phyloP scores from a whole-genome alignment of 2,113 vertebrate species.

The Macquaria ambigua region DNA sequence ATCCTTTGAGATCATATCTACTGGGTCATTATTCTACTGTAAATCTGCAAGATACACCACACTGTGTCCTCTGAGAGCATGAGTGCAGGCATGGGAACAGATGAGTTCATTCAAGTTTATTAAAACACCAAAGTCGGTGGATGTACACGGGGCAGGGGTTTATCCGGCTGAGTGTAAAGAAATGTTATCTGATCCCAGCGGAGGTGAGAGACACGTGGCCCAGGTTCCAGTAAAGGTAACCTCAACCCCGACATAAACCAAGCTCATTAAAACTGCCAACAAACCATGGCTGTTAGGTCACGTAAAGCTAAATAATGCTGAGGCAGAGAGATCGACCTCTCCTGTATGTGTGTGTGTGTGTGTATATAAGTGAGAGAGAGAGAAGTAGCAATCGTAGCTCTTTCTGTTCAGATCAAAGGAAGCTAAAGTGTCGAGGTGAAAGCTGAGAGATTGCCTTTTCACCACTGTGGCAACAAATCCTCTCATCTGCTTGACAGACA shows the following conservation, averaged over 20 bases:
- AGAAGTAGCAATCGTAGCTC: conserved; percentile 42
- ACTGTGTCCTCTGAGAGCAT: conserved; percentile 32
- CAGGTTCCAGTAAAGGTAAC: conserved; percentile 72
- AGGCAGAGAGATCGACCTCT: conserved; percentile 55
- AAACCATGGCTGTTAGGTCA: conserved; percentile 81
- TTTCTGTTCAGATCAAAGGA: conserved; percentile 56
- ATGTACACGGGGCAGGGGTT: not conserved
- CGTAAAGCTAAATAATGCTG: conserved; percentile 76
- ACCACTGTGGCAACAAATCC: conserved; percentile 63
- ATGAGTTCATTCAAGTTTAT: conserved; percentile 25
- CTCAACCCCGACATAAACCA: conserved; percentile 68
- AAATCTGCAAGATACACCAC: conserved; percentile 1
- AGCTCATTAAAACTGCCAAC: conserved; percentile 85
- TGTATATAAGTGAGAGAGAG: not conserved
- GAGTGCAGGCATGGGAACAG: conserved; percentile 38
- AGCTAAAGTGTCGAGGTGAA: conserved; percentile 60
- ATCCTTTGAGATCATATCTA: conserved; percentile 48
- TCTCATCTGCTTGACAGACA: conserved; percentile 68
- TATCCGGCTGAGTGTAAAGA: conserved; percentile 29
- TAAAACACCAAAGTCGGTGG: conserved; percentile 20
- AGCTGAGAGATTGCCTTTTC: conserved; percentile 67
- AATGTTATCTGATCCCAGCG: conserved; percentile 70
- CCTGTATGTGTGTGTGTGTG: conserved; percentile 24
- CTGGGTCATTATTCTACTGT: conserved; percentile 28
- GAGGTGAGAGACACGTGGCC: conserved; percentile 74